Conservation (phyloP, 2,113 vertebrate species). For the Otis tarda region DNA sequence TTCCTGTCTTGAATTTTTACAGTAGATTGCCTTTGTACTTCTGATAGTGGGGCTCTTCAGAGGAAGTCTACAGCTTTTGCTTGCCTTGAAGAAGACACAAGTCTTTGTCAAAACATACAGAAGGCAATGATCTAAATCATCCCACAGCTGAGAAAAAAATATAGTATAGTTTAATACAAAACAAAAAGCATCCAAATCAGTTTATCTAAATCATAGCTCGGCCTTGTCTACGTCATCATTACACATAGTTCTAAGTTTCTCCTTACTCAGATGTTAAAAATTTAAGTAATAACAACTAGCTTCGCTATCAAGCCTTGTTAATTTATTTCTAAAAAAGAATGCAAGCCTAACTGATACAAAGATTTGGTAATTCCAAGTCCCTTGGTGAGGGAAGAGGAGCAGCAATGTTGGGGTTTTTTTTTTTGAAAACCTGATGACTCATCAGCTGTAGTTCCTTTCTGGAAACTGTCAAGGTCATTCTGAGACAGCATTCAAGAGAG, state of each 20-base stretch:
- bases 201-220: neutral
- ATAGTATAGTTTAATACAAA: neutral
- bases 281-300: neutral
- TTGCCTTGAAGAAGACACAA: neutral
- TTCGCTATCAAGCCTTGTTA: neutral
- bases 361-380: neutral
- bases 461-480: neutral
- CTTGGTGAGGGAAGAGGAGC: neutral
- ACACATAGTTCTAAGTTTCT: neutral
- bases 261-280: neutral
- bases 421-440: neutral
- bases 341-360: neutral
- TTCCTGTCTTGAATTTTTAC: neutral
- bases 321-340: neutral
- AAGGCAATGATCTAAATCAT: constrained; percentile 11
- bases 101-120: constrained; percentile 13
- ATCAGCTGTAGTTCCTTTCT: neutral
- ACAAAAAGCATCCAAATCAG: neutral
- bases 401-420: neutral
- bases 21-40: neutral
- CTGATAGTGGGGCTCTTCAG: neutral
- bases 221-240: neutral
- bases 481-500: neutral
- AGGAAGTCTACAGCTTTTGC: neutral
- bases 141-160: neutral